phyloP scores from a whole-genome alignment of 2,797 vertebrate species.

The Tokudaia tokunoshimensis region DNA sequence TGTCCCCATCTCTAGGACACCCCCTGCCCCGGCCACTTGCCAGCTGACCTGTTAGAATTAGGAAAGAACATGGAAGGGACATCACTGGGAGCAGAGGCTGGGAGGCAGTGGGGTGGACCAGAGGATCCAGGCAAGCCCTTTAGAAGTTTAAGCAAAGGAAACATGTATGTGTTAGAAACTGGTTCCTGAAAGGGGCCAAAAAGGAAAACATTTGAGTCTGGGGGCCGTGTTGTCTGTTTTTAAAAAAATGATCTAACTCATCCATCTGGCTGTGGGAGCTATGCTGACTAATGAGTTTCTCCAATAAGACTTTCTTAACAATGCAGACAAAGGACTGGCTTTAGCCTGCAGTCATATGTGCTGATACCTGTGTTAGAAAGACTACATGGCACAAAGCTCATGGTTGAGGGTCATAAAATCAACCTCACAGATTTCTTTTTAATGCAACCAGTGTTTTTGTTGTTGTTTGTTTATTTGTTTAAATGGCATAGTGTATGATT shows the following conservation, averaged over 20 bases:
- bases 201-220: background rate
- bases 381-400: background rate
- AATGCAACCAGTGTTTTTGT: background rate
- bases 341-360: background rate
- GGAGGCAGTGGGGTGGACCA: background rate
- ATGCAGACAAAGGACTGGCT: background rate
- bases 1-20: fast-evolving
- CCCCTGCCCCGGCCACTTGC: background rate
- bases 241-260: background rate
- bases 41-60: background rate
- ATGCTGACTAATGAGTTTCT: background rate
- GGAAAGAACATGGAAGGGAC: background rate
- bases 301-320: slow-evolving; percentile 53
- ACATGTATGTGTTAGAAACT: background rate
- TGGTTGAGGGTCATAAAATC: background rate
- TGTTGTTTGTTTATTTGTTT: background rate
- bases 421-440: background rate
- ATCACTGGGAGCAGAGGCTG: slow-evolving; percentile 65
- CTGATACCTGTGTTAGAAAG: background rate
- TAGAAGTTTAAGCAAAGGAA: background rate
- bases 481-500: background rate
- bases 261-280: background rate
- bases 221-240: background rate
- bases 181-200: background rate
- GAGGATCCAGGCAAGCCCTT: background rate